Evolutionary conservation across 2,797 vertebrate species (phyloP).

Genomic region (Sebastes hubbsi): DNA sequence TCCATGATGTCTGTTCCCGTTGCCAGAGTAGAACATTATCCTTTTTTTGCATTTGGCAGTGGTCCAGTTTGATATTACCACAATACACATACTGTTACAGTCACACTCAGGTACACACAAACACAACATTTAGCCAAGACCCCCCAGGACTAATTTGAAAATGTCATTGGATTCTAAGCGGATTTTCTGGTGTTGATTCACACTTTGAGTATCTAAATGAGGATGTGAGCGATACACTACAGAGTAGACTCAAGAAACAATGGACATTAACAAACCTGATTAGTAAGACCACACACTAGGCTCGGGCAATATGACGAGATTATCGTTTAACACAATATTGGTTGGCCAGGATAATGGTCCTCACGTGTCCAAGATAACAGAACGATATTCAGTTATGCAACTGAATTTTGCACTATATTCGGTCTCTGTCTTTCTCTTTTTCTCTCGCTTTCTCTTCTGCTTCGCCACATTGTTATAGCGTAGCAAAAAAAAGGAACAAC

Average conservation of each 20-base stretch:
- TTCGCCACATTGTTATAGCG: too few relatives aligned
- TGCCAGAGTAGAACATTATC: constrained; percentile 52
- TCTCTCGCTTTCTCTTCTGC: too few relatives aligned
- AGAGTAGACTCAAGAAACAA: constrained; percentile 9
- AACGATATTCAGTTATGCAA: too few relatives aligned
- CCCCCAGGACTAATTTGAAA: background rate
- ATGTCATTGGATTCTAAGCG: constrained; percentile 8
- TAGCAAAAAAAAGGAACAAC: too few relatives aligned
- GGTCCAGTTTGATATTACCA: constrained; percentile 18
- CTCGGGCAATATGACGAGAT: too few relatives aligned
- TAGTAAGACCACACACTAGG: constrained; percentile 28
- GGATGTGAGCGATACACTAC: background rate
- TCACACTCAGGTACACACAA: constrained; percentile 11
- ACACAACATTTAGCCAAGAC: constrained; percentile 15
- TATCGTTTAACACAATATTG: too few relatives aligned
- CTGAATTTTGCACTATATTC: too few relatives aligned
- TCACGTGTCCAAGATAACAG: too few relatives aligned
- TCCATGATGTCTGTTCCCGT: constrained; percentile 43
- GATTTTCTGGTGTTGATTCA: constrained; percentile 22
- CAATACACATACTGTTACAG: constrained; percentile 7
- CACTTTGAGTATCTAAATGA: background rate
- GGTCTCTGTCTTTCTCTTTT: too few relatives aligned
- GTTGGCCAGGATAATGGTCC: too few relatives aligned
- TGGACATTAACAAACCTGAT: constrained; percentile 26
- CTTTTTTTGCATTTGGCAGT: constrained; percentile 38